These are phyloP conservation scores for Aythya baeri DNA, from an alignment of 2,113 vertebrate genomes.

Conservation along the genomic window DNA sequence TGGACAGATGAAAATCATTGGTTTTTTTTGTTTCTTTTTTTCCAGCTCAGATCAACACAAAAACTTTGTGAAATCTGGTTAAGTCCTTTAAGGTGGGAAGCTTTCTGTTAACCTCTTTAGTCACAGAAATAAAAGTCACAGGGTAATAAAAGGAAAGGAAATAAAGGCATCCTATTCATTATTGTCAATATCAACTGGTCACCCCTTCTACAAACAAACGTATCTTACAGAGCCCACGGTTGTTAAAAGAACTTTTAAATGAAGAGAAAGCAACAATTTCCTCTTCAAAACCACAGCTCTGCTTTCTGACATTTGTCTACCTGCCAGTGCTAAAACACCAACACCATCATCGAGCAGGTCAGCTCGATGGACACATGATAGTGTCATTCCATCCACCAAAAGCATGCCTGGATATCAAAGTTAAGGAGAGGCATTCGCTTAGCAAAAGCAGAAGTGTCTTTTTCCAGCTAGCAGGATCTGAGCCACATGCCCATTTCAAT, in stretches of 20 bases:
- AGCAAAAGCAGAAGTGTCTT: neutral
- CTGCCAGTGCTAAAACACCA: neutral
- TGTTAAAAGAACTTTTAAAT: neutral
- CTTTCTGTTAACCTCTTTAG: neutral
- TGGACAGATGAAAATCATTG: slow-evolving; percentile 47
- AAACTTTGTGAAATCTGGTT: slow-evolving; percentile 2
- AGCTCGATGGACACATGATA: no score
- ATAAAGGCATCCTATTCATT: neutral
- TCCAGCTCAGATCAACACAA: neutral
- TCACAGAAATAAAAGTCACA: neutral
- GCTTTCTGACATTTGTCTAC: neutral
- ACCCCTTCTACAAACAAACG: neutral
- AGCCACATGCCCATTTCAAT: fast-evolving
- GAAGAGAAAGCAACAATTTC: neutral
- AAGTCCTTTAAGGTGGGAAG: slow-evolving; percentile 2
- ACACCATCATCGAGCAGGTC: neutral
- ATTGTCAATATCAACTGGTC: neutral
- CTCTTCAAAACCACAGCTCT: neutral
- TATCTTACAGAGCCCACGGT: neutral
- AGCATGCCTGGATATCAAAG: neutral
- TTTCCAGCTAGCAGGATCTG: neutral
- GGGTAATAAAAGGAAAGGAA: neutral
- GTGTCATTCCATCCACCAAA: neutral
- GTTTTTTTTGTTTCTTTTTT: neutral
- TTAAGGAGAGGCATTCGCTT: neutral